Evolutionary conservation across 2,113 vertebrate species (phyloP).

Genomic region (Colinus virginianus): DNA sequence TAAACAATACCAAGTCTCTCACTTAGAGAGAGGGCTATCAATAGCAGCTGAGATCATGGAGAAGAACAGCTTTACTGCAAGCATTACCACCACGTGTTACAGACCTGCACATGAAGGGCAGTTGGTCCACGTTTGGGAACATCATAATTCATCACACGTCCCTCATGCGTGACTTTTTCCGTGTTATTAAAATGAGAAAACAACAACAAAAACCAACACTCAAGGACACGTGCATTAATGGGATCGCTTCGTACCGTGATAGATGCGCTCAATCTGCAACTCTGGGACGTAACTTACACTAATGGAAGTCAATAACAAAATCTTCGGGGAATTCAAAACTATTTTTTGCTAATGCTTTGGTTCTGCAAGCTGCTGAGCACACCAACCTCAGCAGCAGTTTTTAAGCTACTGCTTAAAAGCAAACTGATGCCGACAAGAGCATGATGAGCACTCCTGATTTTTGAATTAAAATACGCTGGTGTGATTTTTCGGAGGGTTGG

Average conservation of each 20-base stretch:
- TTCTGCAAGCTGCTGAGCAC: slow-evolving; percentile 43
- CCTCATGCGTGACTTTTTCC: background rate
- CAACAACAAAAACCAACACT: background rate
- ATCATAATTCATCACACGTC: background rate
- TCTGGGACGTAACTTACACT: slow-evolving; percentile 15
- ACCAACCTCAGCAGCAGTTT: background rate
- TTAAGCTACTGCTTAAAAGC: slow-evolving; percentile 48
- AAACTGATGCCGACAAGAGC: slow-evolving; percentile 22
- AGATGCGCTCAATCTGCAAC: slow-evolving; percentile 50
- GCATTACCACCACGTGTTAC: background rate
- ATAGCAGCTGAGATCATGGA: background rate
- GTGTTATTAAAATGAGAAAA: slow-evolving; percentile 5
- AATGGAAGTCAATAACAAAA: slow-evolving; percentile 61
- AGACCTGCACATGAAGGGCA: background rate
- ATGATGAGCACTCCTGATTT: background rate
- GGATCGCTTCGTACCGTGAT: slow-evolving; percentile 34
- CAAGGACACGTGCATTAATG: slow-evolving; percentile 50
- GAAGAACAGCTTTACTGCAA: background rate
- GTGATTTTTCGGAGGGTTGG: background rate
- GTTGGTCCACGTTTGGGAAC: background rate
- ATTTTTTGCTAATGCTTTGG: slow-evolving; percentile 61
- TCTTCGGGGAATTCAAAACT: slow-evolving; percentile 55
- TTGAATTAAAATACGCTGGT: background rate
- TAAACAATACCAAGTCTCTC: background rate
- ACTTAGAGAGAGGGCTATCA: background rate